Base-by-base conservation (phyloP, 2,888 invertebrate genomes). In the Amphipyra berbera region DNA sequence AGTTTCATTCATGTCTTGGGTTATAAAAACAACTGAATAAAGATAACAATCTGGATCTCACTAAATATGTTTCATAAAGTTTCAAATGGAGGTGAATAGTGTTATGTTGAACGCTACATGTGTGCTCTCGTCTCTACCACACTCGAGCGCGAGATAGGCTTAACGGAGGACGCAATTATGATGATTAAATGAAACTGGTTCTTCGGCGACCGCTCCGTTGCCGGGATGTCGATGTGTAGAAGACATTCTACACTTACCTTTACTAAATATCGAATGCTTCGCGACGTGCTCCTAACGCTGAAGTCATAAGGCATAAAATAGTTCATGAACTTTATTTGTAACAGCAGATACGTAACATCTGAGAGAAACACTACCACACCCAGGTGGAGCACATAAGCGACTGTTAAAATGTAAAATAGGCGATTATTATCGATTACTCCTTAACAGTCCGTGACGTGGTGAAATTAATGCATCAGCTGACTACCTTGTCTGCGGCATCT, bases 141-240 rank as follows among this genome's bases (percentile, higher is more conserved):
- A 83, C 78, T 82, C 79, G 68, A 78, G 79, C 84, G 78, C 82
- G 86, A 86, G 87, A 88, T 89, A 89, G 89, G 88, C 86, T 92
- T 91, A 92, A 91, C 92, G 91, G 92, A 89, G 92, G 92, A 90
- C 90, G 91, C 93, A 94, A 94, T 94, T 93, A 93, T 92, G 91
- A 93, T 93, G 94, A 93, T 94, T 93, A 92, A 91, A 91, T 87
- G 87, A 90, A 94, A 94, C 94, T 92, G 92, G 94, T 94, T 93
- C 87, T 87, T 77, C 80, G 82, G 70, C 86, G 85, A 84, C 85
- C 84, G 82, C 85, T 83, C 73, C 84, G 84, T 85, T 87, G 88
- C 83, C 85, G 88, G 86, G 88, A 87, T 83, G 84, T 84, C 83
- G 88, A 84, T 82, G 86, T 82, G 78, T 84, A 80, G 77, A 86